These are phyloP conservation scores for Panthera leo DNA, from an alignment of 2,113 vertebrate genomes.

Conservation along the genomic window DNA sequence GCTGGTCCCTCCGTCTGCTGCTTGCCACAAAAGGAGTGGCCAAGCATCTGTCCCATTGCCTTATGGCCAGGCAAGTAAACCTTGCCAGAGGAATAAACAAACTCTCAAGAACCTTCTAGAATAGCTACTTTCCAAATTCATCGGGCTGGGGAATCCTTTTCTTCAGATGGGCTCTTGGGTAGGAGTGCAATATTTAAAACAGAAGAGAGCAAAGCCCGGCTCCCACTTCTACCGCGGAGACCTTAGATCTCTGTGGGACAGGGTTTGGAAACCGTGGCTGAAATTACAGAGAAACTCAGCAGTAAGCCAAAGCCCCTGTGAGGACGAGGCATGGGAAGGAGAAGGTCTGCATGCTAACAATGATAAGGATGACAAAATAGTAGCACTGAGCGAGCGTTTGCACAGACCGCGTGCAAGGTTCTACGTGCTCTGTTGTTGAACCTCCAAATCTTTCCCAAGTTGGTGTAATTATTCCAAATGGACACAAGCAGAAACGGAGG, in stretches of 20 bases:
- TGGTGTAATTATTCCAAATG: background rate
- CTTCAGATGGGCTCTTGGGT: background rate
- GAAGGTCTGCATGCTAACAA: rapidly evolving
- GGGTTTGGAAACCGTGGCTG: rapidly evolving
- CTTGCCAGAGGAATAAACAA: background rate
- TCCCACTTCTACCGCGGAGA: background rate
- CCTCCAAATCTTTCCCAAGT: background rate
- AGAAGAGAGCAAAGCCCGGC: background rate
- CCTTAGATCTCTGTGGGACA: background rate
- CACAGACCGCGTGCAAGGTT: background rate
- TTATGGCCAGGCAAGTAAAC: background rate
- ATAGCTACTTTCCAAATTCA: background rate
- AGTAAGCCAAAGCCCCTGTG: rapidly evolving
- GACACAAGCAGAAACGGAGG: background rate
- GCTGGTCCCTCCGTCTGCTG: background rate
- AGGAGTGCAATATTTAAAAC: background rate
- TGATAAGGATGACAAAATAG: background rate
- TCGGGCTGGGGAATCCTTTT: background rate
- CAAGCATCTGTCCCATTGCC: background rate
- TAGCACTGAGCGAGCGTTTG: rapidly evolving
- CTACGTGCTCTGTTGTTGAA: rapidly evolving
- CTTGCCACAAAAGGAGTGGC: background rate
- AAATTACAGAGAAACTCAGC: background rate
- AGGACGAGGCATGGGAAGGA: background rate
- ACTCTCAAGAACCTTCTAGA: background rate